Base-by-base conservation (phyloP, 2,888 invertebrate genomes). In the Trypoxylon attenuatum region DNA sequence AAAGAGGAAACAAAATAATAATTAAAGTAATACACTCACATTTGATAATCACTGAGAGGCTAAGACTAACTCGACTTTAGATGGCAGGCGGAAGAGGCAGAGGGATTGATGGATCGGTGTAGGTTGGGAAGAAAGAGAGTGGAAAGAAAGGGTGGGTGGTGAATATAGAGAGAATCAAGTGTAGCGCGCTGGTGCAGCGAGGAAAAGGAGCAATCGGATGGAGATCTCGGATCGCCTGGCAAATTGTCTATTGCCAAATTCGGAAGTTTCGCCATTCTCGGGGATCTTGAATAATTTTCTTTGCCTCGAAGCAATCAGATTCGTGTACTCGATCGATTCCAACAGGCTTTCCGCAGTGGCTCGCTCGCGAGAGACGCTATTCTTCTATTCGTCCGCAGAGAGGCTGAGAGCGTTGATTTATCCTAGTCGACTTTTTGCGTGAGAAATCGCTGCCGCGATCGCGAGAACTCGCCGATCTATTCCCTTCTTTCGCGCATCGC, bases 11-110 rank as follows among this genome's bases (percentile, higher is more conserved):
- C 59, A 77, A 74, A 77, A 73, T 71, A 73, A 78, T 72, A 73
- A 77, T 77, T 72, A 73, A 77, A 74, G 27, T 71, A 62, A 73
- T 73, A 80, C 77, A 82, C 81, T 83, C 77, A 85, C 83, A 83
- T 83, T 86, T 86, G 86, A 86, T 87, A 87, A 87, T 87, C 86
- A 87, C 82, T 85, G 86, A 87, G 87, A 87, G 87, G 83, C 84
- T 85, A 86, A 87, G 87, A 87, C 87, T 87, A 87, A 86, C 86
- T 83, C 84, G 78, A 82, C 80, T 82, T 83, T 82, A 77, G 53
- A 69, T 59, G 57, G 45, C 58, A 64, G 65, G 47, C 51, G 55
- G 49, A 51, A 38, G 38, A 13, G n/a, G n/a, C n/a, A n/a, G n/a
- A n/a, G n/a, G n/a, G n/a, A n/a, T n/a, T n/a, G 42, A 41, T 55